Evolutionary conservation across 2,113 vertebrate genomes (phyloP).

Genomic region (Ceyx melanurus): DNA sequence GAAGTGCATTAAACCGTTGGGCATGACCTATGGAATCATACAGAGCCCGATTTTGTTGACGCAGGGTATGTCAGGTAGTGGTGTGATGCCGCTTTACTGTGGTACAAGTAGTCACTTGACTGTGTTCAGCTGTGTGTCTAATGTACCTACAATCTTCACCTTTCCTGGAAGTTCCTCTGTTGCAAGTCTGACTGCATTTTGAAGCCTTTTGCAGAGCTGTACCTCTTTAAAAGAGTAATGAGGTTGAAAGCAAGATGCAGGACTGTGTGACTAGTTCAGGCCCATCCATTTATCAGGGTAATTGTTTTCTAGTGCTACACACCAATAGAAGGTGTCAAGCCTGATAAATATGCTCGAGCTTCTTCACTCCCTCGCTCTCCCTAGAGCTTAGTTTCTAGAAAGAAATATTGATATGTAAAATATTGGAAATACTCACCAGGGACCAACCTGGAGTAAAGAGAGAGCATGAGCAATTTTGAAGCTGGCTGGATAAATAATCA

Average conservation of each 20-base stretch:
- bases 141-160: fast-evolving
- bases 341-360: background rate
- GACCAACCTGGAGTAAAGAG: background rate
- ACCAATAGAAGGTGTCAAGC: background rate
- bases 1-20: background rate
- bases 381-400: background rate
- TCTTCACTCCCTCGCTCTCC: background rate
- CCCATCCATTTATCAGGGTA: slow-evolving; percentile 36
- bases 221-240: slow-evolving; percentile 17
- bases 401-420: slow-evolving; percentile 25
- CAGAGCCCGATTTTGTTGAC: fast-evolving
- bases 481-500: background rate
- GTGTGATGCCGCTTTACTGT: fast-evolving
- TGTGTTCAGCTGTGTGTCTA: background rate
- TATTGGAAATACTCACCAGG: background rate
- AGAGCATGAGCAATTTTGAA: background rate
- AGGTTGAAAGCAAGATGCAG: background rate
- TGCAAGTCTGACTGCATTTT: background rate
- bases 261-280: background rate
- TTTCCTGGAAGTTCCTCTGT: background rate
- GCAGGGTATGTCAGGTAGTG: background rate
- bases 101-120: background rate
- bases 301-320: slow-evolving; percentile 24
- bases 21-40: background rate
- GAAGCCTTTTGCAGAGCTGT: background rate